Conservation (phyloP, 1,140 invertebrate genomes). For the Pseudomyrmex dendroicus region DNA sequence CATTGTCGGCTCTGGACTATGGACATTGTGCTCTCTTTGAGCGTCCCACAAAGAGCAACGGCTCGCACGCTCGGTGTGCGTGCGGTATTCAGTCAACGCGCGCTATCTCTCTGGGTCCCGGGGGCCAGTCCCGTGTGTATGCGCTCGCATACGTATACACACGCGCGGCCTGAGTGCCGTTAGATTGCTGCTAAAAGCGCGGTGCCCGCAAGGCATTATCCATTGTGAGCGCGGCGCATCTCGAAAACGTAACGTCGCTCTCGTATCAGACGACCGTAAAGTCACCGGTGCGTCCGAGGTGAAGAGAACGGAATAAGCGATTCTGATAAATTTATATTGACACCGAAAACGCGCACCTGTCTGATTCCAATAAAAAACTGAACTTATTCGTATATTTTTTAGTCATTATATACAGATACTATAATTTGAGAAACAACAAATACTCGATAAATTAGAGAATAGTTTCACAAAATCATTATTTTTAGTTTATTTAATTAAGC, state of each 20-base stretch:
- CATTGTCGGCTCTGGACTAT: slow-evolving; percentile 75
- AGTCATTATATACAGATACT: no score
- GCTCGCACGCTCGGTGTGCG: slow-evolving; percentile 72
- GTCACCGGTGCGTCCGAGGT: background rate
- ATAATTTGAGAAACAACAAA: no score
- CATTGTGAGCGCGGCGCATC: slow-evolving; percentile 66
- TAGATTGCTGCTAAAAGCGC: slow-evolving; percentile 76
- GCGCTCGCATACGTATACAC: slow-evolving; percentile 23
- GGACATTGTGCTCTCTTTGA: slow-evolving; percentile 80
- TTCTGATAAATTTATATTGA: slow-evolving; percentile 37
- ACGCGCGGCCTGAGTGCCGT: slow-evolving; percentile 62
- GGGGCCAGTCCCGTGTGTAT: background rate
- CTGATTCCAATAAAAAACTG: no score
- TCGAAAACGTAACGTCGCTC: slow-evolving; percentile 65
- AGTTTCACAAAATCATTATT: no score
- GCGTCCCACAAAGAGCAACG: slow-evolving; percentile 72
- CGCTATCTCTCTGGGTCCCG: slow-evolving; percentile 55
- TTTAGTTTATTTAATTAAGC: no score
- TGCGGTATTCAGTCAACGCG: slow-evolving; percentile 72
- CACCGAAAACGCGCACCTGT: background rate
- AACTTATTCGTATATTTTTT: no score
- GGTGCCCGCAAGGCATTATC: slow-evolving; percentile 62
- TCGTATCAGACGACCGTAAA: slow-evolving; percentile 22
- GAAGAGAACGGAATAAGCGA: slow-evolving; percentile 8
- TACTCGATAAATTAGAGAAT: no score